Percentiles rank a stretch among this genome's conserved stretches.
These are phyloP conservation scores for Syndactyla subalaris DNA, from an alignment of 2,797 vertebrate species.

Conservation along the genomic window DNA sequence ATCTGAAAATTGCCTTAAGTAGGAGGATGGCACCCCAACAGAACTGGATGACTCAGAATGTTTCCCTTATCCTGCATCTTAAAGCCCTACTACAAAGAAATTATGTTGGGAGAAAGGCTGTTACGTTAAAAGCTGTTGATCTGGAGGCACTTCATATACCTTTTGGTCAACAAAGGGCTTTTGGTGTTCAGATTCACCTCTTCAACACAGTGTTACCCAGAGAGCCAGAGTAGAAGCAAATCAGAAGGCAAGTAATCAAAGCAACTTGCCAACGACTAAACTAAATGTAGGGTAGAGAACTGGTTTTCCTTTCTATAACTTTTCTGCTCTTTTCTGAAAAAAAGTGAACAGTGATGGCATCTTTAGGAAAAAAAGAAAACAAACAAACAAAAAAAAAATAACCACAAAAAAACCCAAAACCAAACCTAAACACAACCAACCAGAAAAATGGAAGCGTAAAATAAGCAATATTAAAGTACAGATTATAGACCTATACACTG, in stretches of 20 bases:
- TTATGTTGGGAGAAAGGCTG: neutral
- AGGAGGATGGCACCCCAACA: neutral
- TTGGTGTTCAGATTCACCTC: neutral
- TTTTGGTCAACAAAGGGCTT: neutral
- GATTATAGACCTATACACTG: neutral
- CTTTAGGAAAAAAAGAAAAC: neutral
- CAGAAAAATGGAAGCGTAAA: neutral
- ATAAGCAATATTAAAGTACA: neutral
- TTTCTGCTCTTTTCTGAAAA: neutral
- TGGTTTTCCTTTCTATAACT: neutral
- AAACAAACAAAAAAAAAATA: no score
- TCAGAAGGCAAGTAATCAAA: neutral
- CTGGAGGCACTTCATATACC: neutral
- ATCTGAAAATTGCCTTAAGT: neutral
- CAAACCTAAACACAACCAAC: neutral
- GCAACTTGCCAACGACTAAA: neutral
- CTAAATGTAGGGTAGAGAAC: neutral
- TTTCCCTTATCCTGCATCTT: neutral
- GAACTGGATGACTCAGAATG: neutral
- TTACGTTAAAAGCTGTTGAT: neutral
- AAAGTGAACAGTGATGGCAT: neutral
- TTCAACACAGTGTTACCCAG: neutral
- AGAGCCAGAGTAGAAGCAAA: neutral
- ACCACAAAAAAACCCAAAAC: no score
- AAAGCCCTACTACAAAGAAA: neutral